A percentile compares a stretch with the other conserved stretches of the same genome.
These are phyloP conservation scores for Deladenus siricidicola DNA, from an alignment of 2,888 invertebrate genomes.

Conservation along the genomic window DNA sequence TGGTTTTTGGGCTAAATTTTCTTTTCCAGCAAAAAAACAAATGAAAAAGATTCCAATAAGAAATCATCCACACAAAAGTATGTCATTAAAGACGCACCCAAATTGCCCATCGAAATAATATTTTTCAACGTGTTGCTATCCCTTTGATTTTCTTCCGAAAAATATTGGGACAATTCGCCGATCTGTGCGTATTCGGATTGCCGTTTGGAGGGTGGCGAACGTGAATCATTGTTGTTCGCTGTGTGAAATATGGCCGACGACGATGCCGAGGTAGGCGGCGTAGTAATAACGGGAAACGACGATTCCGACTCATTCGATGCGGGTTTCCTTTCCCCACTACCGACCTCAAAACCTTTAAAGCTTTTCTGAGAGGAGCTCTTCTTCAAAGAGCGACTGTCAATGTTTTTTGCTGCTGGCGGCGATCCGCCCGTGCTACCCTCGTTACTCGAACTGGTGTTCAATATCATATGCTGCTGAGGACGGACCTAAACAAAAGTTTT, in stretches of 20 bases:
- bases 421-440: neutral
- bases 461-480: conserved; percentile 4
- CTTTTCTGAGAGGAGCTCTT: neutral
- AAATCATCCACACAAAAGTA: too few relatives aligned
- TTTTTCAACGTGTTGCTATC: too few relatives aligned
- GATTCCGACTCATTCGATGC: conserved; percentile 22
- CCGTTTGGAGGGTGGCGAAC: conserved; percentile 12
- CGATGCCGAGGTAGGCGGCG: conserved; percentile 34
- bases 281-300: too few relatives aligned
- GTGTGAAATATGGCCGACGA: neutral
- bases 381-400: neutral
- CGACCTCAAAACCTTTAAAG: too few relatives aligned
- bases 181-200: conserved; percentile 34
- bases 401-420: neutral
- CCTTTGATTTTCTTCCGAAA: too few relatives aligned
- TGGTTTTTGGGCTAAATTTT: too few relatives aligned
- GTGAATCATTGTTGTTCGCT: neutral
- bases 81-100: too few relatives aligned
- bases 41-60: too few relatives aligned
- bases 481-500: conserved; percentile 10
- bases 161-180: conserved; percentile 19
- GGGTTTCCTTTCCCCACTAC: too few relatives aligned
- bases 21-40: too few relatives aligned
- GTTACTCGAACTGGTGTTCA: neutral
- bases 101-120: too few relatives aligned